Evolutionary conservation across 2,888 invertebrate species (phyloP).

Genomic region (Artemia sinica): DNA sequence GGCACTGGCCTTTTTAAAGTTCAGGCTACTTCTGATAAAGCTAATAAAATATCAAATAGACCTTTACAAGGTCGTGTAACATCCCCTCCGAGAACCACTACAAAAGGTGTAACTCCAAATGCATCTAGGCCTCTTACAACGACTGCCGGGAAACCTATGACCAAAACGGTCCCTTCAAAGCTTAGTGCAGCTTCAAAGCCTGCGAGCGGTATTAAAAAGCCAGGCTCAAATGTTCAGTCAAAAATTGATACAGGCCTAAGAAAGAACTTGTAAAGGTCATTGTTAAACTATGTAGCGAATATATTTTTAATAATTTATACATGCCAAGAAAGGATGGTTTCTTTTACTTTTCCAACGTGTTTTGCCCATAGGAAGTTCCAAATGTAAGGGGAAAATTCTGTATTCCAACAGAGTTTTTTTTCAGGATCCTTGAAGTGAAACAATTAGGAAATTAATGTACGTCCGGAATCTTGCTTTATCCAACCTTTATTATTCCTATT

Average conservation of each 20-base stretch:
- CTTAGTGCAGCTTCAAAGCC: not conserved
- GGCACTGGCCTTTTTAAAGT: not conserved
- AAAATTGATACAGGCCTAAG: not conserved
- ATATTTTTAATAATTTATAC: too few species aligned
- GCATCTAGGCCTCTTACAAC: not conserved
- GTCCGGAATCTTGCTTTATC: too few species aligned
- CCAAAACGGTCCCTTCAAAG: not conserved
- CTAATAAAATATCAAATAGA: not conserved
- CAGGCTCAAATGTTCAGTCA: slow-evolving; percentile 1
- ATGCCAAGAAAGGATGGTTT: too few species aligned
- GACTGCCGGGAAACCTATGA: not conserved
- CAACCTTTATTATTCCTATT: too few species aligned
- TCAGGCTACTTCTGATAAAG: not conserved
- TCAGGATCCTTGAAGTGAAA: too few species aligned
- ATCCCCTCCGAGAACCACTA: not conserved
- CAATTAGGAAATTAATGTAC: too few species aligned
- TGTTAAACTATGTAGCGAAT: too few species aligned
- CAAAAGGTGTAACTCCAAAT: not conserved
- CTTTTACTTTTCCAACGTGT: too few species aligned
- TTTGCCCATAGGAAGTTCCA: too few species aligned
- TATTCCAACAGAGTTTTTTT: too few species aligned
- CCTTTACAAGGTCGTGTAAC: not conserved
- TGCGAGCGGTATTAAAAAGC: not conserved
- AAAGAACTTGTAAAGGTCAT: not conserved
- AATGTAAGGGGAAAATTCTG: too few species aligned